Base-by-base conservation (phyloP, 2,888 invertebrate genomes). In the Osedax fenrisi region DNA sequence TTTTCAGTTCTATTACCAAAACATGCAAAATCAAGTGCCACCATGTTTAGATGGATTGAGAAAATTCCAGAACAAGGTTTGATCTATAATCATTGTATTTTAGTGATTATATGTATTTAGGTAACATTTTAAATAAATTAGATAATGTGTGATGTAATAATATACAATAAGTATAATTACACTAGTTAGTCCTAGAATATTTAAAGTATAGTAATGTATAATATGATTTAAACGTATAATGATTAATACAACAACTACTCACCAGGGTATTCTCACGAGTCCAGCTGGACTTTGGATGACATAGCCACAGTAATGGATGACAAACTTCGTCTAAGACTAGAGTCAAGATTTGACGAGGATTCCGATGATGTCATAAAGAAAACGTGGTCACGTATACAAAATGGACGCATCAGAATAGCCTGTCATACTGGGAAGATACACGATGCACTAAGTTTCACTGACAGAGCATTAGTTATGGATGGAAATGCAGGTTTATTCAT, bases 261-360 rank as follows among this genome's bases (percentile, higher is more conserved):
- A n/a, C n/a, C n/a, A n/a, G n/a, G n/a, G n/a, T n/a, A n/a, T n/a
- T n/a, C 80, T 78, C 79, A 78, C 3, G 78, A 82, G 69, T 82
- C 84, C 2, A 82, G 84, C 73, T 85, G 85, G 85, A 84, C 84
- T 2, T 76, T 85, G 24, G 85, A 85, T 78, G 83, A 84, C 77
- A 82, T 85, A 1, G 79, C 84, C 68, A 80, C 85, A 26, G 81
- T 82, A 17, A 82, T 83, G 3, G 84, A 85, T 78, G 84, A 85
- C 66, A 82, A 82, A 1, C 82, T 81, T 78, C 77, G 80, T 21
- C 75, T 78, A n/a, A 82, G 81, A 26, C 84, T 85, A 76, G 81
- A 83, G 76, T 84, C 85, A 75, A 81, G 81, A 75, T 84, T 84
- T 77, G 79, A 80, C 75, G 41, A 41, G 10, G 41, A 17, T 17